phyloP scores from a whole-genome alignment of 2,113 vertebrate species.

The Todiramphus saurophagus region DNA sequence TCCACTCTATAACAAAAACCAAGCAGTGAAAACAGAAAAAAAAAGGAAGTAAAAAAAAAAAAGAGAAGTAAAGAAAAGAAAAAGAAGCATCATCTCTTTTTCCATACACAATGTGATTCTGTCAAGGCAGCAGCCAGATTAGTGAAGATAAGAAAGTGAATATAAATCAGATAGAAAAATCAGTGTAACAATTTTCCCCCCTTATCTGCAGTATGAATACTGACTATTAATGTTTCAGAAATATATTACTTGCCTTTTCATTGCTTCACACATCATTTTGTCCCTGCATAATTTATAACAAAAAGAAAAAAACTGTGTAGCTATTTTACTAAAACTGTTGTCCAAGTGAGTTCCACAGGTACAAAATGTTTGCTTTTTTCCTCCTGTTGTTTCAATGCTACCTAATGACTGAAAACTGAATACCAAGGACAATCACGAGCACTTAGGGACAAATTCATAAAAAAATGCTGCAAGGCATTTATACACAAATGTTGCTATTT shows the following conservation, averaged over 20 bases:
- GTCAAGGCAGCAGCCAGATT: conserved; percentile 51
- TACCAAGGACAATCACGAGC: conserved; percentile 80
- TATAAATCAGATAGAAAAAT: conserved; percentile 73
- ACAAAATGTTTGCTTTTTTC: conserved; percentile 81
- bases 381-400: conserved; percentile 83
- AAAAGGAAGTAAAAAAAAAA: rapidly evolving
- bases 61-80: rapidly evolving
- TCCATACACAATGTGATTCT: conserved; percentile 44
- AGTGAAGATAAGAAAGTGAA: conserved; percentile 49
- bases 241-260: conserved; percentile 79
- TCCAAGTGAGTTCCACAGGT: conserved; percentile 79
- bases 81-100: conserved; percentile 50
- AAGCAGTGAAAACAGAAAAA: neutral
- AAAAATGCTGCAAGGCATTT: conserved; percentile 78
- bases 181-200: conserved; percentile 24
- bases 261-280: conserved; percentile 75
- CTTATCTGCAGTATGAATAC: conserved; percentile 44
- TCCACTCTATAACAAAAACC: neutral
- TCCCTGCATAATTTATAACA: conserved; percentile 73
- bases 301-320: conserved; percentile 74
- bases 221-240: conserved; percentile 77
- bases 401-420: conserved; percentile 82
- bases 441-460: conserved; percentile 81
- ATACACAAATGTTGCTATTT: conserved; percentile 80
- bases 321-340: conserved; percentile 78